phyloP scores from a whole-genome alignment of 2,113 vertebrate genomes.

The Lipophrys pholis region DNA sequence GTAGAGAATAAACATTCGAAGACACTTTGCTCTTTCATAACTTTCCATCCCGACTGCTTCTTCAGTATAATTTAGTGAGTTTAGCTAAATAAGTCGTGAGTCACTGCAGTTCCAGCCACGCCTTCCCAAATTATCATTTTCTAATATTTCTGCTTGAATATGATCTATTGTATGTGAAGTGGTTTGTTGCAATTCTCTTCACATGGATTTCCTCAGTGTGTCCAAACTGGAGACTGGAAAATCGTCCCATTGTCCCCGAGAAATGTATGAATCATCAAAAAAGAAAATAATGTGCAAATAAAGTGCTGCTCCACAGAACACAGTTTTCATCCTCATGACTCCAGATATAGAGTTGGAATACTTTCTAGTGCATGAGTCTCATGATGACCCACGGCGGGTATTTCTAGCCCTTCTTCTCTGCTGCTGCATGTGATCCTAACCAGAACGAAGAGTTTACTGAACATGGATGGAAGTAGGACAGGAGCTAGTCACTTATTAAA shows the following conservation, averaged over 20 bases:
- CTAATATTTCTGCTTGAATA: too few relatives aligned
- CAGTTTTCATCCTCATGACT: too few relatives aligned
- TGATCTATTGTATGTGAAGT: too few relatives aligned
- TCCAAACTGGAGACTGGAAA: too few relatives aligned
- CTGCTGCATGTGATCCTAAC: not conserved
- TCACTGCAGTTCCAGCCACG: too few relatives aligned
- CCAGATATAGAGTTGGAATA: not conserved
- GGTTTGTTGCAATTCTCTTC: too few relatives aligned
- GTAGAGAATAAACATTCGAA: too few relatives aligned
- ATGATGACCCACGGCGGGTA: not conserved
- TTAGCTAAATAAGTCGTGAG: too few relatives aligned
- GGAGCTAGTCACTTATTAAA: not conserved
- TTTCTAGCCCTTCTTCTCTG: not conserved
- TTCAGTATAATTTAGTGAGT: too few relatives aligned
- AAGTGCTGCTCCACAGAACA: constrained; percentile 13
- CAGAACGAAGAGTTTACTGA: not conserved
- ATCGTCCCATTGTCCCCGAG: constrained; percentile 10
- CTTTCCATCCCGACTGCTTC: not conserved
- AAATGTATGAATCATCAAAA: constrained; percentile 23
- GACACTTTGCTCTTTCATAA: not conserved
- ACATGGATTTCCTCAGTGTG: too few relatives aligned
- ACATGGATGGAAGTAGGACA: not conserved
- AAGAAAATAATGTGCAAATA: constrained; percentile 22
- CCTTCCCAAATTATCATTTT: too few relatives aligned
- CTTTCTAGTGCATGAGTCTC: not conserved